Evolutionary conservation across 1,140 invertebrate species (phyloP).

Genomic region (Bombus affinis): DNA sequence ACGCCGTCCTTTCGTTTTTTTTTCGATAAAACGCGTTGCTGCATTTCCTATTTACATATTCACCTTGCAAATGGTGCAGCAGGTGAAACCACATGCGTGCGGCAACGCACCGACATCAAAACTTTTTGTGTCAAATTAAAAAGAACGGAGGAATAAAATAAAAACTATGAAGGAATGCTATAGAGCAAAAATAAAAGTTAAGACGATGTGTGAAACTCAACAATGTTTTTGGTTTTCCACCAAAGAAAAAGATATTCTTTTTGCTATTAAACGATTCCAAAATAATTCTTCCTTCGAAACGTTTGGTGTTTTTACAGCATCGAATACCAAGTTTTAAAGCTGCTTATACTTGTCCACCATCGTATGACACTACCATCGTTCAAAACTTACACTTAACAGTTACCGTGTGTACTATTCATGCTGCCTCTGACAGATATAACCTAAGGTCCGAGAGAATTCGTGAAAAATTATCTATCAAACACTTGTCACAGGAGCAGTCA

Average conservation of each 20-base stretch:
- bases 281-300: neutral
- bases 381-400: neutral
- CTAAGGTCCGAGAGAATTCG: neutral
- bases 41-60: too few relatives aligned
- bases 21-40: too few relatives aligned
- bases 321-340: neutral
- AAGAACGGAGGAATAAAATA: neutral
- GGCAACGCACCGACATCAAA: too few relatives aligned
- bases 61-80: too few relatives aligned
- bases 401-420: neutral
- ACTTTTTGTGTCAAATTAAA: neutral
- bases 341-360: neutral
- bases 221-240: too few relatives aligned
- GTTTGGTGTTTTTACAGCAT: neutral
- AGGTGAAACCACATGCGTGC: too few relatives aligned
- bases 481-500: too few relatives aligned
- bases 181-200: neutral
- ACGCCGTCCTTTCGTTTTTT: too few relatives aligned
- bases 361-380: neutral
- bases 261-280: neutral
- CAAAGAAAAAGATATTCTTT: too few relatives aligned
- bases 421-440: constrained; percentile 2
- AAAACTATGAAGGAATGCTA: neutral
- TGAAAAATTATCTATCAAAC: neutral
- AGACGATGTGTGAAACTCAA: neutral